Conservation (phyloP, 2,888 invertebrate genomes). For the Noctua janthe region DNA sequence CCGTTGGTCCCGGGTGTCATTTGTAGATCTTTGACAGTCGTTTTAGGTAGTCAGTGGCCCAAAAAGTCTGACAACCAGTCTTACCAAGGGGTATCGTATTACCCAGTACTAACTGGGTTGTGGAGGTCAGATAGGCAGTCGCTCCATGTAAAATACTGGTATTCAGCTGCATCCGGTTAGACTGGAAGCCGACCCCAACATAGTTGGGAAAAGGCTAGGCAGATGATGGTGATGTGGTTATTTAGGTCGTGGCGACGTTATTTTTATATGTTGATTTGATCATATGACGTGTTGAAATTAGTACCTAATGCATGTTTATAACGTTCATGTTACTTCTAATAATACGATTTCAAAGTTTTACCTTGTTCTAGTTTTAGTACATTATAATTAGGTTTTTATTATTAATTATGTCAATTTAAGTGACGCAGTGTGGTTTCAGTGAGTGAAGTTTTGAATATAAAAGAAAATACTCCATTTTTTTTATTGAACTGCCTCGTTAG, state of each 20-base stretch:
- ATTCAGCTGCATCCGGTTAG: no score
- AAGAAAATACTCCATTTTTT: not conserved
- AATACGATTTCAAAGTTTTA: constrained; percentile 2
- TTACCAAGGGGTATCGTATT: no score
- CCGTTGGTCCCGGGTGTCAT: no score
- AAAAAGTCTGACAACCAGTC: no score
- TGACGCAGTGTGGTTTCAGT: not conserved
- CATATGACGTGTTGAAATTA: constrained; percentile 36
- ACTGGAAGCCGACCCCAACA: no score
- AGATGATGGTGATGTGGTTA: not conserved
- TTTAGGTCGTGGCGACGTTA: constrained; percentile 3
- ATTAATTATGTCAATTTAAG: not conserved
- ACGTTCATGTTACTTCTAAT: constrained; percentile 4
- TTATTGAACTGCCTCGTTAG: no score
- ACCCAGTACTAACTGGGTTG: no score
- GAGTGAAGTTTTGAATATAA: not conserved
- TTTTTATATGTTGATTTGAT: not conserved
- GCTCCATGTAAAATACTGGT: no score
- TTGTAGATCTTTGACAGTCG: no score
- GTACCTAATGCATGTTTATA: not conserved
- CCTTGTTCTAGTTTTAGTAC: constrained; percentile 38
- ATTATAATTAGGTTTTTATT: constrained; percentile 6
- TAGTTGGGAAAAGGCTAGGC: no score
- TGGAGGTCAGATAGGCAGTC: no score
- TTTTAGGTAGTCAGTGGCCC: no score